Percentiles rank a stretch among this genome's conserved stretches.
phyloP scores from a whole-genome alignment of 1,140 invertebrate genomes.

The Drusus annulatus region DNA sequence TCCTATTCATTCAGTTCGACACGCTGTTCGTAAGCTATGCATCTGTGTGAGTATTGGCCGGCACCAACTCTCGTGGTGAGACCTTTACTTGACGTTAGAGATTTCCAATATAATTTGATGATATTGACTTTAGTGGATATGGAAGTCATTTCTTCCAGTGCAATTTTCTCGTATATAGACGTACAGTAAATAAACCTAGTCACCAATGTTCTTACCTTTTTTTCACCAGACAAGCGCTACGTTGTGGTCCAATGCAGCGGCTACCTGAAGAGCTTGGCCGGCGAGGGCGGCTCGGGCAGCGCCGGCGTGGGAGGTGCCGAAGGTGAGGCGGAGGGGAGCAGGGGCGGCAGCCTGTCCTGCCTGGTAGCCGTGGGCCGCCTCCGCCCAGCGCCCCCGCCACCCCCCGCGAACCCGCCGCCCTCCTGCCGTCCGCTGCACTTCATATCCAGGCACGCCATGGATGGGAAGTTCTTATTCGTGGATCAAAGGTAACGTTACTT shows the following conservation, averaged over 20 bases:
- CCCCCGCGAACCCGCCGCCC: conserved; percentile 61
- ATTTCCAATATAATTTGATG: too few species aligned
- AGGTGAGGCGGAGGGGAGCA: conserved; percentile 75
- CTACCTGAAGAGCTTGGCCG: conserved; percentile 93
- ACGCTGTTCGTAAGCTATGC: too few species aligned
- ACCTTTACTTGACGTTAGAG: too few species aligned
- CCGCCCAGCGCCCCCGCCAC: conserved; percentile 74
- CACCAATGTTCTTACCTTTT: too few species aligned
- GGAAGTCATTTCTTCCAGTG: too few species aligned
- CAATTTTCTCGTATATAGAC: too few species aligned
- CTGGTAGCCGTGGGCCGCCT: conserved; percentile 86
- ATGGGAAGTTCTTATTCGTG: conserved; percentile 97
- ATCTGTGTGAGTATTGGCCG: too few species aligned
- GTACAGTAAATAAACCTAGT: too few species aligned
- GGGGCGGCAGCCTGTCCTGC: conserved; percentile 86
- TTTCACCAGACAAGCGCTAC: conserved; percentile 63
- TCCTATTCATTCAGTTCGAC: too few species aligned
- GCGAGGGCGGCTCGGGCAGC: conserved; percentile 77
- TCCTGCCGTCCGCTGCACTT: conserved; percentile 79
- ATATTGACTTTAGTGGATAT: too few species aligned
- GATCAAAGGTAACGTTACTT: conserved; percentile 91
- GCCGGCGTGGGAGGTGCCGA: conserved; percentile 63
- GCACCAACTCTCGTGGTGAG: too few species aligned
- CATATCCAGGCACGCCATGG: conserved; percentile 90
- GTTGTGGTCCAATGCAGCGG: conserved; percentile 72